These are phyloP conservation scores for Coreoperca whiteheadi DNA, from an alignment of 2,113 vertebrate genomes.

Conservation along the genomic window DNA sequence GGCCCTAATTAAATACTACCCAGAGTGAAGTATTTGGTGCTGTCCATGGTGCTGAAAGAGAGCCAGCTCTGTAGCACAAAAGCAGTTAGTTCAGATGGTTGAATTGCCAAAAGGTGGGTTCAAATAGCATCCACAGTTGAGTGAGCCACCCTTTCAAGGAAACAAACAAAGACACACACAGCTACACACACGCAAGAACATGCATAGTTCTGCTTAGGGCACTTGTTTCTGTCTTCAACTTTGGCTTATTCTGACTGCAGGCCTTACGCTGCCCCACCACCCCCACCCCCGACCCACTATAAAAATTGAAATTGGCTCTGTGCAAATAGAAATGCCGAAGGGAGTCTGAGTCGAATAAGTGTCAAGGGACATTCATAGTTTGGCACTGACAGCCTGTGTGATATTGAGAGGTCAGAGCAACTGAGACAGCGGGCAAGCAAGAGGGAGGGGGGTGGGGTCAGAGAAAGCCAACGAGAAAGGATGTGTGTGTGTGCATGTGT, in stretches of 20 bases:
- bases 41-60: conserved; percentile 66
- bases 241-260: conserved; percentile 47
- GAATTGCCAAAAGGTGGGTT: conserved; percentile 4
- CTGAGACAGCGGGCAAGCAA: conserved; percentile 41
- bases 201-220: conserved; percentile 32
- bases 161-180: not conserved
- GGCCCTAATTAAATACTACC: too few species aligned
- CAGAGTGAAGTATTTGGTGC: conserved; percentile 16
- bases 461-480: conserved; percentile 25
- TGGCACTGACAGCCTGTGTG: conserved; percentile 70
- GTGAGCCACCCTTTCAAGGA: conserved; percentile 16
- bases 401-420: conserved; percentile 73
- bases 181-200: not conserved
- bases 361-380: conserved; percentile 69
- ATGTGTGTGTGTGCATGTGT: not conserved
- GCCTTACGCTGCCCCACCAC: conserved; percentile 44
- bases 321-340: conserved; percentile 71
- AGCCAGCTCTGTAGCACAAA: conserved; percentile 9
- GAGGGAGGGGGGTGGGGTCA: conserved; percentile 24
- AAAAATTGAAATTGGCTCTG: conserved; percentile 71
- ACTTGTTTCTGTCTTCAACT: conserved; percentile 47
- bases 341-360: conserved; percentile 65
- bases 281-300: conserved; percentile 29
- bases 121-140: conserved; percentile 22
- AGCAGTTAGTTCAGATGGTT: not conserved